Evolutionary conservation across 2,888 invertebrate genomes (phyloP), one percentile per base, ranked within the genome.

Genomic region (Ectemnius cavifrons): DNA sequence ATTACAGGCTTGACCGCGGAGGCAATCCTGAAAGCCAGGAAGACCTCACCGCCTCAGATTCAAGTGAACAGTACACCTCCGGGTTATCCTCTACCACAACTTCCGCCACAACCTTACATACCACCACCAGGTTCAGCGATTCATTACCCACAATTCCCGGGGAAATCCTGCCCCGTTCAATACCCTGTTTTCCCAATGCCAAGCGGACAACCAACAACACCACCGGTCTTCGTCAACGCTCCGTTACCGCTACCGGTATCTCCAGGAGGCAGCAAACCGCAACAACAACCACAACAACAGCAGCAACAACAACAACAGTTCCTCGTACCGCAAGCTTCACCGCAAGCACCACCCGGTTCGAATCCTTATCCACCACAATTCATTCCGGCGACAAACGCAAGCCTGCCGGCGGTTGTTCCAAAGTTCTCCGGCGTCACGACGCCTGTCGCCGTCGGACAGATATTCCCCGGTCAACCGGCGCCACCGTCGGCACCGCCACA

Each of bases 291-390:
- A 11, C 16, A 16, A 11, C 16, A 16, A 2, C 20, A 8, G 16
- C 57, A n/a, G 11, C 76, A 81, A 23, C 76, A 67, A 61, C 18
- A 57, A 45, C 81, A 74, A 61, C 80, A 75, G 16, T 83, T 84
- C 49, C 14, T 84, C 27, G 73, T 82, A 49, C 78, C 71, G 0
- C 80, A 78, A 13, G 66, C 84, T 4, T 88, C 90, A 0, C 37
- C 37, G 37, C 90, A 91, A 71, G 90, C 90, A 28, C 91, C 91
- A 14, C 91, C 90, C 1, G 90, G 90, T 13, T 88, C 91, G 6
- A 91, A 91, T 75, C 90, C 89, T 0, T 90, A 89, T 70, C 89
- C 89, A n/a, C 91, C 90, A 3, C 89, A 89, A 61, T 89, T 88
- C 52, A 82, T 83, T 63, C 86, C 87, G 0, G 79, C 86, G 2